Evolutionary conservation across 2,113 vertebrate species (phyloP).

Genomic region (Polypterus senegalus): DNA sequence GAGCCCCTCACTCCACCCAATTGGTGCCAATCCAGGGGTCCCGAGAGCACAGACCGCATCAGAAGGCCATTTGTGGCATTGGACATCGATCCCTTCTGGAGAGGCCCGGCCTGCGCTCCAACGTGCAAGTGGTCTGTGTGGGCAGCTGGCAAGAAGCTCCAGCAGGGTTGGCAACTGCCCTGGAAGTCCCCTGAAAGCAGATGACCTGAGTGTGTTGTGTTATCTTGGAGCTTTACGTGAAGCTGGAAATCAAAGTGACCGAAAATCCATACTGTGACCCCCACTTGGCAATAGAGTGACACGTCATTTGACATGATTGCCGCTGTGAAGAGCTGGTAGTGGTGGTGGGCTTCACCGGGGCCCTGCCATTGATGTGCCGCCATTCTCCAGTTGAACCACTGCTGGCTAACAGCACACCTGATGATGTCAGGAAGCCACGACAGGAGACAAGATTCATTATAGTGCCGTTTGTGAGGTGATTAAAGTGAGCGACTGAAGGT

Average conservation of each 20-base stretch:
- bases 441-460: no score
- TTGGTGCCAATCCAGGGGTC: no score
- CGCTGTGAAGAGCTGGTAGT: conserved; percentile 8
- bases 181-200: conserved; percentile 2
- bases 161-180: not conserved
- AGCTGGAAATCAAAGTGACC: conserved; percentile 12
- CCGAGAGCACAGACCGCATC: no score
- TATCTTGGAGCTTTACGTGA: conserved; percentile 1
- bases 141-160: conserved; percentile 6
- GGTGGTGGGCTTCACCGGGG: not conserved
- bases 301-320: not conserved
- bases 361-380: not conserved
- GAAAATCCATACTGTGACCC: not conserved
- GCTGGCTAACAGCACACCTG: not conserved
- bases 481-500: no score
- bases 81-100: no score
- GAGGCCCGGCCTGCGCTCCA: no score
- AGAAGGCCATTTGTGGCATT: no score
- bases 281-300: conserved; percentile 2
- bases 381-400: not conserved
- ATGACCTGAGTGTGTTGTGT: conserved; percentile 1
- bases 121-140: not conserved
- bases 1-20: no score
- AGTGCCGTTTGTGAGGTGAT: no score
- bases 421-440: no score